A percentile compares a stretch with the other conserved stretches of the same genome.
Evolutionary conservation across 2,797 vertebrate species (phyloP).

Genomic region (Menidia menidia): DNA sequence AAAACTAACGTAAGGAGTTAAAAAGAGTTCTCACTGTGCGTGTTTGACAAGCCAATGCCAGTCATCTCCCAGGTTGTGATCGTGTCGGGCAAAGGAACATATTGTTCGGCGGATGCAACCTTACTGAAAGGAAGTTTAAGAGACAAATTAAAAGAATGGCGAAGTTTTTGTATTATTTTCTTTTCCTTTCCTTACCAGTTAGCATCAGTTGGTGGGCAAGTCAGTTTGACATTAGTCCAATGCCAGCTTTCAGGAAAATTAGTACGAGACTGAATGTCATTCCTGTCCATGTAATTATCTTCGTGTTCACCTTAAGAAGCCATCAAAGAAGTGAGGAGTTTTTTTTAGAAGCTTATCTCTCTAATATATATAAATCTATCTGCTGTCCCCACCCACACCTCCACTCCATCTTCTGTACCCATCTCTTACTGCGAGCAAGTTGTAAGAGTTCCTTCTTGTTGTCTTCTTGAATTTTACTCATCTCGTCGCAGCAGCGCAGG

Average conservation of each 20-base stretch:
- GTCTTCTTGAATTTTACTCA: conserved; percentile 52
- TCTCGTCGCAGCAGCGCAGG: conserved; percentile 84
- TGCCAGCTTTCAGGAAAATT: conserved; percentile 89
- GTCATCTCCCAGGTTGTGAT: conserved; percentile 92
- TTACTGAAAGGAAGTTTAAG: conserved; percentile 23
- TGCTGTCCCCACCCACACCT: background rate
- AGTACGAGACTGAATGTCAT: conserved; percentile 75
- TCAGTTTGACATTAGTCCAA: conserved; percentile 73
- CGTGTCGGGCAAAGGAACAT: conserved; percentile 84
- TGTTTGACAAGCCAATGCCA: conserved; percentile 85
- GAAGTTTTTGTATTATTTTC: background rate
- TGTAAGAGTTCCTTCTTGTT: conserved; percentile 34
- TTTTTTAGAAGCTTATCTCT: too few relatives aligned
- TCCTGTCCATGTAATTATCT: conserved; percentile 49
- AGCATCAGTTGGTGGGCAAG: fast-evolving
- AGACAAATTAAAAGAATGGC: background rate
- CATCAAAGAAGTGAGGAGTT: background rate
- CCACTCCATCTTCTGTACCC: background rate
- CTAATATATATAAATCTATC: too few relatives aligned
- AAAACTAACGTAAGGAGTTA: background rate
- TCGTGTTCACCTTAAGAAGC: conserved; percentile 59
- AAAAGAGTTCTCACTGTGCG: conserved; percentile 52
- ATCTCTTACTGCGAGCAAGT: conserved; percentile 74
- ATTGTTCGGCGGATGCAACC: background rate
- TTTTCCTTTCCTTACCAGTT: conserved; percentile 74